A percentile compares a stretch with the other conserved stretches of the same genome.
These are phyloP conservation scores for Nesoenas mayeri DNA, from an alignment of 2,113 vertebrate genomes.

Conservation along the genomic window DNA sequence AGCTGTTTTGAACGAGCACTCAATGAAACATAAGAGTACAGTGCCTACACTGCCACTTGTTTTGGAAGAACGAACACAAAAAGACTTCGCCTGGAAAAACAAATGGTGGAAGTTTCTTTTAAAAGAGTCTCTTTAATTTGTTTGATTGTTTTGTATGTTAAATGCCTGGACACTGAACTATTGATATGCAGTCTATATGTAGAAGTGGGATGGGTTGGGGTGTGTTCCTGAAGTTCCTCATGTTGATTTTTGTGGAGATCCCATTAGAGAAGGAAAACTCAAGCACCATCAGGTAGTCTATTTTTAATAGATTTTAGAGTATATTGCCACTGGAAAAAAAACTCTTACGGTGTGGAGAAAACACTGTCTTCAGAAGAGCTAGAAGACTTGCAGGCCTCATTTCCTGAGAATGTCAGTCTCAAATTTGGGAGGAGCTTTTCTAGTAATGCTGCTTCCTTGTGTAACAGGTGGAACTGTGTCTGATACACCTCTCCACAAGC, in stretches of 20 bases:
- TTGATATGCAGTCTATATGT: not conserved
- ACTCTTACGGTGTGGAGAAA: fast-evolving
- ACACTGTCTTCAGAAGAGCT: not conserved
- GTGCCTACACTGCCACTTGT: constrained; percentile 39
- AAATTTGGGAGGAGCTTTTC: not conserved
- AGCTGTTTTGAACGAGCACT: constrained; percentile 49
- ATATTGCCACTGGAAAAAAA: not conserved
- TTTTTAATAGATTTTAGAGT: not conserved
- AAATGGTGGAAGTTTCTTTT: not conserved
- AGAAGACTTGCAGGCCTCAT: not conserved
- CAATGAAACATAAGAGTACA: constrained; percentile 46
- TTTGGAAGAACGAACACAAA: not conserved
- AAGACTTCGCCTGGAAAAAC: not conserved
- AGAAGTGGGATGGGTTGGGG: not conserved
- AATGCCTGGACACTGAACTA: not conserved
- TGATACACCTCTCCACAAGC: not conserved
- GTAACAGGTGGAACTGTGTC: not conserved
- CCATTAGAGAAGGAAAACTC: not conserved
- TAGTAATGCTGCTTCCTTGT: not conserved
- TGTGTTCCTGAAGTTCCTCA: not conserved
- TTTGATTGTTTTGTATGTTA: not conserved
- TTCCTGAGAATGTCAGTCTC: not conserved
- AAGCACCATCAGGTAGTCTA: not conserved
- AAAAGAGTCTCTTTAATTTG: not conserved
- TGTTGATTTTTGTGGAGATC: not conserved